Evolutionary conservation across 1,140 invertebrate species (phyloP), one percentile per base, ranked within the genome.

Genomic region (Temnothorax curvispinosus): DNA sequence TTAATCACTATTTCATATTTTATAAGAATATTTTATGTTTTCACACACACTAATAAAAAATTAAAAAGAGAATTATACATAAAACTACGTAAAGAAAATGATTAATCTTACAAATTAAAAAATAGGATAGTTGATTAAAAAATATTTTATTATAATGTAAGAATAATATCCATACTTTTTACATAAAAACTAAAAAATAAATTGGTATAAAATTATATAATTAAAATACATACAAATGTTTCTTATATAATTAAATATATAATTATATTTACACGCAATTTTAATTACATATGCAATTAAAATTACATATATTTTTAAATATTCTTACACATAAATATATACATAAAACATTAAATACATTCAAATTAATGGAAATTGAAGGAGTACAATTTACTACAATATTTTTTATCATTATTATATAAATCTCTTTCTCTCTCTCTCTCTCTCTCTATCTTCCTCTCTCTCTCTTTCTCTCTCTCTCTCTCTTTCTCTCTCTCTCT

Each of bases 341-440:
- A 13, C 21, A 32, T 18, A 62, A 11, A 47, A 32, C 1, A 7
- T 52, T 21, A 13, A 47, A 47, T 44, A 9, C 1, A 75, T 3
- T 1, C 5, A 18, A 38, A 60, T 64, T 2, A 82, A 75, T 2
- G 4, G 2, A 47, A 54, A 38, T 35, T 52, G 11, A 47, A 32
- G 62, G 35, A 35, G 18, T 62, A 44, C 32, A 3, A 3, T 86
- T 21, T 50, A 35, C 60, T 77, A 21, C 21, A 21, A 21, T 21
- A 54, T 71, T 47, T 76, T 41, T 80, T 85, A 35, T 7, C 1
- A 32, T 78, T 60, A n/a, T 60, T 32, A 21, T n/a, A 15, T 41
- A 32, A 64, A 27, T 6, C 38, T 41, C 38, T 58, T 2, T 6
- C 3, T 41, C 38, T 41, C 38, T 41, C 38, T 41, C 38, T 41